A percentile compares a stretch with the other conserved stretches of the same genome.
phyloP scores from a whole-genome alignment of 2,113 vertebrate species.

The Platycercus adscitus region DNA sequence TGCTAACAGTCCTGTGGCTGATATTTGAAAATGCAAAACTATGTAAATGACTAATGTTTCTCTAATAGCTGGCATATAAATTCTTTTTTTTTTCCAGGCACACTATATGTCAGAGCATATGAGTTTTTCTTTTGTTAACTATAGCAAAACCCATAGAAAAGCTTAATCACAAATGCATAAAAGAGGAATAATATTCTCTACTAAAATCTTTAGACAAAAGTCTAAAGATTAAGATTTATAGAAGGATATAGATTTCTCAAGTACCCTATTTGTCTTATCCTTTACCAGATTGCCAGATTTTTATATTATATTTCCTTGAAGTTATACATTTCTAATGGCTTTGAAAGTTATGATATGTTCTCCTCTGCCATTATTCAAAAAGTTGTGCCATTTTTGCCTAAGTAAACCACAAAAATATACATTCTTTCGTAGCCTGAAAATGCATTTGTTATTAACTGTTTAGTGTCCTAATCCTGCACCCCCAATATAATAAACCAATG shows the following conservation, averaged over 20 bases:
- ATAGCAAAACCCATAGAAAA: neutral
- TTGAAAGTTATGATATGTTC: neutral
- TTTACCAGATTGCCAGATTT: neutral
- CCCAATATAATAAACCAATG: neutral
- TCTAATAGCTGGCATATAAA: neutral
- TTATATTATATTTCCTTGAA: neutral
- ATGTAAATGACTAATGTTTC: neutral
- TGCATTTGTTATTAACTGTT: neutral
- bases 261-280: neutral
- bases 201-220: neutral
- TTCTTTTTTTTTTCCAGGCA: neutral
- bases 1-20: neutral
- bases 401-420: neutral
- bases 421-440: neutral
- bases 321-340: neutral
- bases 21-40: neutral
- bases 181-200: neutral
- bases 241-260: neutral
- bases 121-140: neutral
- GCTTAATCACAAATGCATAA: neutral
- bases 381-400: fast-evolving
- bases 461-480: neutral
- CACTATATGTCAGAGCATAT: neutral
- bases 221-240: neutral
- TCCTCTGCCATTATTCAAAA: neutral